Evolutionary conservation across 2,888 invertebrate genomes (phyloP), one percentile per base, ranked within the genome.

Genomic region (Cheilosia grossa): DNA sequence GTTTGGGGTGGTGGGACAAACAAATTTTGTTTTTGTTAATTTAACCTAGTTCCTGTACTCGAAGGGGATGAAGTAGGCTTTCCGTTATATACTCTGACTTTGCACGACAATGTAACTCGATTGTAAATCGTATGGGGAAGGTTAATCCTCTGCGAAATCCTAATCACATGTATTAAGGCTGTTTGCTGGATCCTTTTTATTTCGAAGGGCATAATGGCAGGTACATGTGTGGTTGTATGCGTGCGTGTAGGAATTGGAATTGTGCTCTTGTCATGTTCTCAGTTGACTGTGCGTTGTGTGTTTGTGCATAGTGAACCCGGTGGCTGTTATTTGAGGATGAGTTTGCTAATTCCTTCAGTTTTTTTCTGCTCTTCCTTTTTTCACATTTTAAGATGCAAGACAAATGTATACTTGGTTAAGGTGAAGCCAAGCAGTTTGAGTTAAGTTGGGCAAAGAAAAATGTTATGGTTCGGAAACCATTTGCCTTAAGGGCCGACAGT

Each of bases 111-210:
- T 56, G 67, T 67, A 33, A 33, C 74, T 80, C 47, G 54, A 80
- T 67, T 80, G 81, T 75, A 82, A 74, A 82, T 74, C 81, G 81
- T 69, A 67, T 75, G 75, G 58, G 70, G 69, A 64, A 82, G 81
- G 81, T 82, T 82, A 75, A 82, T 82, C 64, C 75, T 82, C 75
- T 82, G 53, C 64, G 69, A 82, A 82, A 70, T 66, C 75, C 64
- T 69, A 82, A 75, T 82, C 69, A 69, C 69, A 58, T 75, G 75
- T 75, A 75, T 82, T 75, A 64, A 70, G 75, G 63, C 19, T 69
- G 72, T 72, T 79, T 79, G 79, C 47, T 19, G 51, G 42, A 56
- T 72, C 56, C 58, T 54, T 69, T 78, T 63, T 47, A 21, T 51
- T 19, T n/a, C 49, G 15, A 53, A 58, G 53, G 37, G 13, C 15